Conservation (phyloP, 1,140 invertebrate genomes). For the Calliopsis andreniformis region DNA sequence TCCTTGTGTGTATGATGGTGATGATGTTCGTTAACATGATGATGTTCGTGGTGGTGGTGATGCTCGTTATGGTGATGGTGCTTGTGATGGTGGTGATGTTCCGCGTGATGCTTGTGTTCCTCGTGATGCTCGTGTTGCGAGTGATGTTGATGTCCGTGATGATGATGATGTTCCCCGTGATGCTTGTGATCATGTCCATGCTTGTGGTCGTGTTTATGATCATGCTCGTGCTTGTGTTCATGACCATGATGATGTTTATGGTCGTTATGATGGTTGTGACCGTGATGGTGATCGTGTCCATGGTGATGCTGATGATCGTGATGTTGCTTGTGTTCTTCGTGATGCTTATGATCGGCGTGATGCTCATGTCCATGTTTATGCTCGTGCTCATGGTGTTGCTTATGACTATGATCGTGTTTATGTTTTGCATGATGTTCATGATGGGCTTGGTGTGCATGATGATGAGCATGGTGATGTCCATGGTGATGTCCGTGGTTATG, state of each 20-base stretch:
- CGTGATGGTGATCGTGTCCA: conserved; percentile 59
- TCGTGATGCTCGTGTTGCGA: conserved; percentile 74
- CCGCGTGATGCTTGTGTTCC: conserved; percentile 73
- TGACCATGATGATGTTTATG: conserved; percentile 66
- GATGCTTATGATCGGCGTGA: conserved; percentile 59
- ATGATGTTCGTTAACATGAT: conserved; percentile 70
- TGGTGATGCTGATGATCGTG: conserved; percentile 57
- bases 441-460: conserved; percentile 43
- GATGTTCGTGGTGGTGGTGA: conserved; percentile 72
- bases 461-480: conserved; percentile 49
- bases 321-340: conserved; percentile 60
- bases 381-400: conserved; percentile 52
- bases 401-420: conserved; percentile 51
- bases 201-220: conserved; percentile 67
- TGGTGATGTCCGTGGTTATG: conserved; percentile 57
- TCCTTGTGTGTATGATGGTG: conserved; percentile 76
- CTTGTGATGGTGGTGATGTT: conserved; percentile 71
- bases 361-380: conserved; percentile 52
- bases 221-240: conserved; percentile 62
- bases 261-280: conserved; percentile 58
- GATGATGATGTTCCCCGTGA: conserved; percentile 63
- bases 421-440: conserved; percentile 57
- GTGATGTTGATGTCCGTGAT: conserved; percentile 71
- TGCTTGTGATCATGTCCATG: conserved; percentile 73
- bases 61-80: conserved; percentile 73